Evolutionary conservation across 1,140 invertebrate species (phyloP).

Genomic region (Cydia fagiglandana): DNA sequence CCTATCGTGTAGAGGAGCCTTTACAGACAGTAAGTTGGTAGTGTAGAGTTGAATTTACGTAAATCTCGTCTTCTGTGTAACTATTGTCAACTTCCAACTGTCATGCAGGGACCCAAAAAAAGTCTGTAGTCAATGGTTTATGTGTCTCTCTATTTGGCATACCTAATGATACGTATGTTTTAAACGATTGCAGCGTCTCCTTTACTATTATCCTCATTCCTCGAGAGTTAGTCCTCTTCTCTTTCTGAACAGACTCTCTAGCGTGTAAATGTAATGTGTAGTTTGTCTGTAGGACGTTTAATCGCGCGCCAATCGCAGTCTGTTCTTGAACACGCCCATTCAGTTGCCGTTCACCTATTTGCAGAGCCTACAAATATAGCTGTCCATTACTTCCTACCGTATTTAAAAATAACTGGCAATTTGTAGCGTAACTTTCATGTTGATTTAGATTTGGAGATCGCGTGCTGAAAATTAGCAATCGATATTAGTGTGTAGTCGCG

Average conservation of each 20-base stretch:
- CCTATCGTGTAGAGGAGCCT: too few species aligned
- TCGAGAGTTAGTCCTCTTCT: too few species aligned
- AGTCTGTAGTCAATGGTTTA: too few species aligned
- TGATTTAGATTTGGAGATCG: background rate
- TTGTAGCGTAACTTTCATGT: slow-evolving; percentile 7
- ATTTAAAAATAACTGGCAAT: background rate
- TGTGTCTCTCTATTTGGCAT: too few species aligned
- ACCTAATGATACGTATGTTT: background rate
- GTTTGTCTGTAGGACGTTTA: background rate
- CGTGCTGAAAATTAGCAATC: background rate
- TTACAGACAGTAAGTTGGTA: too few species aligned
- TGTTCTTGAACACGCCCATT: background rate
- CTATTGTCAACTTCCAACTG: background rate
- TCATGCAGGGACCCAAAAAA: too few species aligned
- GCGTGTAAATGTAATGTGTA: background rate
- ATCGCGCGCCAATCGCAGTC: background rate
- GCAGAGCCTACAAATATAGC: slow-evolving; percentile 14
- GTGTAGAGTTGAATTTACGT: too few species aligned
- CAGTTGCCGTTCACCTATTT: slow-evolving; percentile 4
- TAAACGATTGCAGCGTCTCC: background rate
- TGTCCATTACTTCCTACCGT: background rate
- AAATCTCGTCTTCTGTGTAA: too few species aligned
- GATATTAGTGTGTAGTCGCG: background rate
- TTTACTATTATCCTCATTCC: background rate
- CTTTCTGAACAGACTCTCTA: too few species aligned